Conservation (phyloP, 2,888 invertebrate genomes). For the Clanis bilineata region DNA sequence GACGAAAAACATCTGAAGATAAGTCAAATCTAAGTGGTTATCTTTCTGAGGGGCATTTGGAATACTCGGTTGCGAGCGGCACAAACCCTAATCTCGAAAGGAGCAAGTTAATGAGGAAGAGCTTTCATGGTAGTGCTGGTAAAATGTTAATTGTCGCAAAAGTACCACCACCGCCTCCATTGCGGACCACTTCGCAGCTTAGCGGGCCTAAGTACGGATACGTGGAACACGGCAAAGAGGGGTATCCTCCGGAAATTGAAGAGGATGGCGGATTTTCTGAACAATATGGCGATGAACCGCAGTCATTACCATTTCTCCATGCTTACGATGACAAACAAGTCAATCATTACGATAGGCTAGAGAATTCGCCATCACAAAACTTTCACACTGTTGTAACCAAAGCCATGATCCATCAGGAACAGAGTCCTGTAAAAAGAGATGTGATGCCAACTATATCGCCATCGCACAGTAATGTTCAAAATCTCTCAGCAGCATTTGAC, state of each 20-base stretch:
- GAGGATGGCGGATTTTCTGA: slow-evolving; percentile 77
- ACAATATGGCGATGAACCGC: slow-evolving; percentile 81
- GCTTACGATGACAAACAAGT: slow-evolving; percentile 74
- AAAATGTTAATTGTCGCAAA: slow-evolving; percentile 91
- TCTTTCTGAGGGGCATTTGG: slow-evolving; percentile 93
- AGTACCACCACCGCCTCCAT: slow-evolving; percentile 92
- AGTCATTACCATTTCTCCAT: slow-evolving; percentile 84
- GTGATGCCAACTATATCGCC: slow-evolving; percentile 49
- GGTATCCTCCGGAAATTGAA: slow-evolving; percentile 69
- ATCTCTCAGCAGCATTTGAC: slow-evolving; percentile 67
- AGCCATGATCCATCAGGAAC: slow-evolving; percentile 93
- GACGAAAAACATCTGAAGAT: slow-evolving; percentile 83
- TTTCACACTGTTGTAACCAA: slow-evolving; percentile 89
- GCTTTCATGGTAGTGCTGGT: slow-evolving; percentile 92
- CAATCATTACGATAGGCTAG: slow-evolving; percentile 64
- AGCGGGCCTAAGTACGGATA: slow-evolving; percentile 85
- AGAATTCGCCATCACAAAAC: slow-evolving; percentile 71
- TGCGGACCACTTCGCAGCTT: slow-evolving; percentile 93
- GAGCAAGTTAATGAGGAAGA: slow-evolving; percentile 93
- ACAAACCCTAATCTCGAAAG: slow-evolving; percentile 92
- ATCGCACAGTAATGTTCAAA: slow-evolving; percentile 61
- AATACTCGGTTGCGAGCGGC: slow-evolving; percentile 85
- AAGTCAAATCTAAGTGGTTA: slow-evolving; percentile 88
- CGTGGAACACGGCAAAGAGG: slow-evolving; percentile 72
- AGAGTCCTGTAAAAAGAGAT: slow-evolving; percentile 85